Evolutionary conservation across 2,888 invertebrate genomes (phyloP), one percentile per base, ranked within the genome.

Genomic region (Agrochola litura): DNA sequence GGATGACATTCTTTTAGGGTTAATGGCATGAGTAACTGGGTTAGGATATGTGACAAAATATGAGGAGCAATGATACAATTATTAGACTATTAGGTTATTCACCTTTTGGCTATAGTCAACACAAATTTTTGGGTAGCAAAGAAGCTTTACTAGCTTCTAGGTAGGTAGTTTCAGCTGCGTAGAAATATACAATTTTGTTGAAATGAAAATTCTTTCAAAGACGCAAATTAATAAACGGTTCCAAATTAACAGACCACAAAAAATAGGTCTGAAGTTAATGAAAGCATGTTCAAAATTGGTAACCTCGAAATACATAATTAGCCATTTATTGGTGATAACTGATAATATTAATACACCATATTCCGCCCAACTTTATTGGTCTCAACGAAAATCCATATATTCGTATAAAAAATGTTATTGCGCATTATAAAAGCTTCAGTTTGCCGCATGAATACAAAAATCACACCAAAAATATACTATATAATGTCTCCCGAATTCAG

Each of bases 401-500:
- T 75, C 10, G 30, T 30, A 43, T 22, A 8, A 60, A 60, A 60
- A 19, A 19, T 8, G 8, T 16, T 58, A 16, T 37, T 37, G 1
- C 1, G 37, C 30, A 9, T 61, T 19, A 19, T 61, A 10, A 30
- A 19, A 61, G 19, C 19, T 19, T 1, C 30, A 61, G 37, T 37
- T 5, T 2, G 12, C 12, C 3, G 52, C n/a, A 76, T 37, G 52
- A 19, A 56, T 49, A 49, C 6, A 30, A 64, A 52, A 67, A 30
- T 25, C 25, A 14, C 37, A 63, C 25, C 10, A 25, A 37, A 25
- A 49, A 22, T 0, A 30, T 60, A 49, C 54, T 58, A 41, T 80
- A 76, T 30, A 64, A 73, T 37, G 52, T 83, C 56, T 58, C 14
- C 25, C 9, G 41, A 64, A 68, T 37, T 58, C 46, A 71, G 58